Evolutionary conservation across 2,888 invertebrate species (phyloP), one percentile per base, ranked within the genome.

Genomic region (Pemphredon lugubris): DNA sequence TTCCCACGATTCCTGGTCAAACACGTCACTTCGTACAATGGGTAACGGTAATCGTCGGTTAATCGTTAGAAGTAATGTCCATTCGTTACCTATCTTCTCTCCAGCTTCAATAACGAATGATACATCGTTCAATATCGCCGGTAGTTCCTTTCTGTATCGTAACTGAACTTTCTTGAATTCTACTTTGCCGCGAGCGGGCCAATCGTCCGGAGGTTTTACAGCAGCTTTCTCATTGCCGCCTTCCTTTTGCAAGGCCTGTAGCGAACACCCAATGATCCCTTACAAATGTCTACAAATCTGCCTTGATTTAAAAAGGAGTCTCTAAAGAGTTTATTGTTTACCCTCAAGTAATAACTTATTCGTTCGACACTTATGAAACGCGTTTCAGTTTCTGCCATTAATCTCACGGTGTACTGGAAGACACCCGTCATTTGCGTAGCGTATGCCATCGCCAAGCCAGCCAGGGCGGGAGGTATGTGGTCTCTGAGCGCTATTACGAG

Each of bases 391-490:
- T 92, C 91, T 1, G 91, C 89, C 61, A 90, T 87, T 59, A 91
- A 79, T 73, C 91, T 86, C 3, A 91, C 89, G 1, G 92, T 91
- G 68, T 90, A 92, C 82, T 92, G 92, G 77, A 93, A 91, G 23
- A 92, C 89, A n/a, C 92, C 92, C 34, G 91, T 91, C 77, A 93
- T 90, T 89, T 93, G 91, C 6, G 92, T 89, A 20, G 93, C 91
- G 77, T 93, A 93, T 0, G 92, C 90, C 71, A 94, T 86, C 0
- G 93, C 93, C 66, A 94, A 90, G 4, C 93, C 94, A 16, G 93
- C 93, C 61, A 92, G 89, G 0, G 93, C 91, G 0, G 93, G 91
- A 1, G 90, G 83, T 58, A 91, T 88, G 34, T 87, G 77, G 13
- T 90, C 88, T 63, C 88, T 89, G 0, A 92, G 85, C 6, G 90